These are phyloP conservation scores for Tetramorium alpestre DNA, from an alignment of 1,140 invertebrate genomes.

Conservation along the genomic window DNA sequence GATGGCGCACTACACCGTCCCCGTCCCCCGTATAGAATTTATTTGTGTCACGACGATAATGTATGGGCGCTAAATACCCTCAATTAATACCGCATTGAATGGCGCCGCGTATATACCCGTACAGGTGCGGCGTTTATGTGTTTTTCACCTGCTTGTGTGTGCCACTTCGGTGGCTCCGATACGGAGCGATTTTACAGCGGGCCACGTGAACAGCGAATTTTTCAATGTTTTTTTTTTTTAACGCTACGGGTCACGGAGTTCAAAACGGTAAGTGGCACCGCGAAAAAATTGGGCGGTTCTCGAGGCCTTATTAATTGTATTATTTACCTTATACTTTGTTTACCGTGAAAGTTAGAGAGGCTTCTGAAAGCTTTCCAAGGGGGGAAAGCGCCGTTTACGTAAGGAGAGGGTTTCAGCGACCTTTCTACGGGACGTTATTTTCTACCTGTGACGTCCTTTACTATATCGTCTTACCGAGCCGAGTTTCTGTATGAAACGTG, in stretches of 20 bases:
- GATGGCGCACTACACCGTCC: background rate
- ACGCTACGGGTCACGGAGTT: background rate
- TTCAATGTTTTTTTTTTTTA: background rate
- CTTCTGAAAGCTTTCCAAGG: background rate
- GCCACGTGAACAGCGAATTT: background rate
- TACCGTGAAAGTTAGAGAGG: slow-evolving; percentile 2
- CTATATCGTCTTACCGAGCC: slow-evolving; percentile 8
- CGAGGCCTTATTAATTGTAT: background rate
- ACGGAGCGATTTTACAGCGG: slow-evolving; percentile 12
- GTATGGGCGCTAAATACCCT: slow-evolving; percentile 2
- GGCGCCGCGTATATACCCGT: background rate
- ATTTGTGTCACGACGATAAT: background rate
- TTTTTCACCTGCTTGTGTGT: slow-evolving; percentile 28
- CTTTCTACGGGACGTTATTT: slow-evolving; percentile 12
- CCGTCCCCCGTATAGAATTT: background rate
- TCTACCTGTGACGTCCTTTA: background rate
- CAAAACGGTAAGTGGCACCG: background rate
- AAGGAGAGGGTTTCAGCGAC: background rate
- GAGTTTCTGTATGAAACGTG: slow-evolving; percentile 1
- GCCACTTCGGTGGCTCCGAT: slow-evolving; percentile 7
- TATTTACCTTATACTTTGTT: background rate
- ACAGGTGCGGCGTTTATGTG: slow-evolving; percentile 24
- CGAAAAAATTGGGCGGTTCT: background rate
- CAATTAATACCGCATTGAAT: slow-evolving; percentile 39
- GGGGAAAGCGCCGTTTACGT: slow-evolving; percentile 1